Evolutionary conservation across 1,140 invertebrate species (phyloP), one percentile per base, ranked within the genome.

Genomic region (Ceratosolen solmsi): DNA sequence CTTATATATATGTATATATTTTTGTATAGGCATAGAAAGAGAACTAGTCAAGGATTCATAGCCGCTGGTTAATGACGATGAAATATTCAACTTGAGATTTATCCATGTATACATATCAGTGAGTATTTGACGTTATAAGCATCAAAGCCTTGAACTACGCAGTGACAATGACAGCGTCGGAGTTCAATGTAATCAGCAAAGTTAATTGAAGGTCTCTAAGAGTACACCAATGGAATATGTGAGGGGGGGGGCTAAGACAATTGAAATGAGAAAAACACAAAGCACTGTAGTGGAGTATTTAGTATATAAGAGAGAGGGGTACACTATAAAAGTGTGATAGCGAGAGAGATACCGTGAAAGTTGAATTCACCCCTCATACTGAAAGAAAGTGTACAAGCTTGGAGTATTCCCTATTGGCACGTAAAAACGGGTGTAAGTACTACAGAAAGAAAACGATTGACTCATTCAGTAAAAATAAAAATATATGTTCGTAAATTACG

Each of bases 391-490:
- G 79, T 38, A 75, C 46, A 76, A 63, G 82, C 17, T 72, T 84
- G 77, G 71, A 89, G 87, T 86, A 86, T 73, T 87, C 84, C 85
- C 54, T 85, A 87, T 88, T 89, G 88, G 87, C 84, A 83, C 76
- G 46, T 41, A 77, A 77, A 85, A 79, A 78, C 83, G 82, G 79
- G 81, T 81, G 83, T 86, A 56, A 54, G 0, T 60, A 17, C 33
- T 41, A 41, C 13, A 85, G 86, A 87, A 85, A 78, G 86, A 89
- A 90, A 89, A 87, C 88, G 90, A 91, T 91, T 89, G 90, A 91
- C 85, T 91, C 89, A 92, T 89, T 91, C 88, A 87, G 79, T 85
- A 87, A 87, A 88, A 54, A 60, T 60, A 90, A 89, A 91, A 91
- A 90, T 87, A 90, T 85, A 86, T 25, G 49, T 33, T 27, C n/a